These are phyloP conservation scores for Ectemnius lituratus DNA, from an alignment of 2,888 invertebrate species.

Conservation along the genomic window DNA sequence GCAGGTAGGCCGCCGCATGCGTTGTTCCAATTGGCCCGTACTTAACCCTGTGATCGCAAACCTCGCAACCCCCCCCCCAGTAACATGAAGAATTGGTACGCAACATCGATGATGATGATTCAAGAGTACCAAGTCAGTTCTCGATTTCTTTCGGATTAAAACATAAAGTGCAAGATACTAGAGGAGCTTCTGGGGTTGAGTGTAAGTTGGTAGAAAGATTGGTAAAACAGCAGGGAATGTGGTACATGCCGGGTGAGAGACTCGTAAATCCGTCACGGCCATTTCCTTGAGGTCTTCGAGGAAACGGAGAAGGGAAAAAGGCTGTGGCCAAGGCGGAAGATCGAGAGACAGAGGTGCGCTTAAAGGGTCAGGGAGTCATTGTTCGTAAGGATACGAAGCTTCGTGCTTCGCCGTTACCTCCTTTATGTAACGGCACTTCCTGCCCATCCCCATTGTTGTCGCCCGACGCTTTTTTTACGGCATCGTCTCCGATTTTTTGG, in stretches of 20 bases:
- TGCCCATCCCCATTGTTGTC: slow-evolving; percentile 61
- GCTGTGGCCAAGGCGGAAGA: slow-evolving; percentile 6
- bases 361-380: slow-evolving; percentile 54
- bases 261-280: slow-evolving; percentile 40
- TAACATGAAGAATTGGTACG: background rate
- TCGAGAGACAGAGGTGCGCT: slow-evolving; percentile 34
- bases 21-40: slow-evolving; percentile 4
- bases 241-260: background rate
- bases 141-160: too few species aligned
- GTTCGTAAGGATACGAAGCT: slow-evolving; percentile 51
- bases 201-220: background rate
- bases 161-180: too few species aligned
- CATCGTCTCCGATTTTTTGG: slow-evolving; percentile 20
- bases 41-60: background rate
- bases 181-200: background rate
- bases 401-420: slow-evolving; percentile 53
- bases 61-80: background rate
- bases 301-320: slow-evolving; percentile 20
- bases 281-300: slow-evolving; percentile 25
- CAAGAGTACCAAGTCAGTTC: too few species aligned
- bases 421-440: slow-evolving; percentile 61
- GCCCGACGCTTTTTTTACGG: slow-evolving; percentile 38
- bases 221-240: slow-evolving; percentile 4
- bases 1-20: slow-evolving; percentile 27
- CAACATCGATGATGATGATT: background rate